These are phyloP conservation scores for Paraplagusia blochii DNA, from an alignment of 2,113 vertebrate genomes.

Conservation along the genomic window DNA sequence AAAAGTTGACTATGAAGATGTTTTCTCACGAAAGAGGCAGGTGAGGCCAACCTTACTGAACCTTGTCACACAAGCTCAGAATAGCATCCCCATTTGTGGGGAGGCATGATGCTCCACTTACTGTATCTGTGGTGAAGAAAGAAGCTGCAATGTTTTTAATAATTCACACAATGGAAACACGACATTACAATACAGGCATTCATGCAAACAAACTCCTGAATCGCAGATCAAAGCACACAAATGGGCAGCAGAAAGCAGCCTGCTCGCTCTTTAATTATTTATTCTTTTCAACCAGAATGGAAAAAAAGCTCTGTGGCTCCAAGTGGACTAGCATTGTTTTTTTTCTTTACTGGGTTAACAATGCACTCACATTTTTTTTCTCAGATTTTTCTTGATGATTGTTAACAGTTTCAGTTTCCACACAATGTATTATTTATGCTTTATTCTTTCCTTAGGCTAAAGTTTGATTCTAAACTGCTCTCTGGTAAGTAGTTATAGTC, in stretches of 20 bases:
- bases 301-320: slow-evolving; percentile 81
- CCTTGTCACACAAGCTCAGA: slow-evolving; percentile 78
- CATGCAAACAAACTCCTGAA: slow-evolving; percentile 91
- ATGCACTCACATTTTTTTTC: no score
- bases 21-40: slow-evolving; percentile 76
- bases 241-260: slow-evolving; percentile 95
- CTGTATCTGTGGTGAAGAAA: slow-evolving; percentile 80
- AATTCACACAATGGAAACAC: slow-evolving; percentile 94
- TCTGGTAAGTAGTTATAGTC: no score
- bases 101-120: slow-evolving; percentile 84
- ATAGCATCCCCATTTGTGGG: slow-evolving; percentile 88
- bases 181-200: slow-evolving; percentile 98
- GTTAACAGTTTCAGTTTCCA: no score
- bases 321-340: slow-evolving; percentile 68
- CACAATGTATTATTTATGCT: no score
- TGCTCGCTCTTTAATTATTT: slow-evolving; percentile 93
- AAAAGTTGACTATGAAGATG: slow-evolving; percentile 36
- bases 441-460: no score
- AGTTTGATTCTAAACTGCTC: no score
- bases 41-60: slow-evolving; percentile 75
- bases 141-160: slow-evolving; percentile 90
- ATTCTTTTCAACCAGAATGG: slow-evolving; percentile 88
- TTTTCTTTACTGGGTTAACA: slow-evolving; percentile 30
- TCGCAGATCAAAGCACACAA: slow-evolving; percentile 94
- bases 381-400: no score